phyloP scores from a whole-genome alignment of 2,113 vertebrate genomes.

The Mirounga angustirostris region DNA sequence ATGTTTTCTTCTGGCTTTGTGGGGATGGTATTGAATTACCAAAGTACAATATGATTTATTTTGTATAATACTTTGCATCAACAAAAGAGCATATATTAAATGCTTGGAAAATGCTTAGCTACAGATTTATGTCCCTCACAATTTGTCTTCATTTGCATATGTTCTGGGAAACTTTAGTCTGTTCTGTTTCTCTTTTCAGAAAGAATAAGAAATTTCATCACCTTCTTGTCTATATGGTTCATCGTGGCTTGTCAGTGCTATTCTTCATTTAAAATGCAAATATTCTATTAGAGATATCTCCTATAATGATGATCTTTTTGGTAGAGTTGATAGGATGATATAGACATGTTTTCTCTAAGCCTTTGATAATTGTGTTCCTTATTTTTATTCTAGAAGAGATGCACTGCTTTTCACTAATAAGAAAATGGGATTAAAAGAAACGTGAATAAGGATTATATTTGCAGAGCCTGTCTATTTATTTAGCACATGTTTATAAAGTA shows the following conservation, averaged over 20 bases:
- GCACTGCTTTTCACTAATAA: neutral
- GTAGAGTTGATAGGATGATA: neutral
- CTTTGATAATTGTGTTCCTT: neutral
- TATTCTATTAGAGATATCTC: neutral
- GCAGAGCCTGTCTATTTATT: slow-evolving; percentile 20
- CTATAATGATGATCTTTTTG: neutral
- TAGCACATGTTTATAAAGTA: slow-evolving; percentile 15
- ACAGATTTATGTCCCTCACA: slow-evolving; percentile 60
- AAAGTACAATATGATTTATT: slow-evolving; percentile 46
- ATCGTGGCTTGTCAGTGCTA: neutral
- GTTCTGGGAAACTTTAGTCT: slow-evolving; percentile 65
- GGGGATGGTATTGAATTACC: slow-evolving; percentile 45
- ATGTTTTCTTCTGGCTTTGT: slow-evolving; percentile 53
- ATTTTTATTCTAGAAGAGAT: slow-evolving; percentile 51
- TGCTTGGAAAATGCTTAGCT: slow-evolving; percentile 62
- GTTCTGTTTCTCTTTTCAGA: slow-evolving; percentile 68
- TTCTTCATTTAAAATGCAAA: slow-evolving; percentile 65
- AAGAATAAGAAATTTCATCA: slow-evolving; percentile 67
- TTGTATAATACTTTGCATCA: slow-evolving; percentile 61
- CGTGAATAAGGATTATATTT: slow-evolving; percentile 46
- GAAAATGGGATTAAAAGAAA: slow-evolving; percentile 12
- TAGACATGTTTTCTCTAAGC: slow-evolving; percentile 2
- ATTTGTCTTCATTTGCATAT: slow-evolving; percentile 67
- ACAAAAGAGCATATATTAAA: slow-evolving; percentile 51
- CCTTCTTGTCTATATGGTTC: slow-evolving; percentile 5